Evolutionary conservation across 2,113 vertebrate species (phyloP).

Genomic region (Oryzias celebensis): DNA sequence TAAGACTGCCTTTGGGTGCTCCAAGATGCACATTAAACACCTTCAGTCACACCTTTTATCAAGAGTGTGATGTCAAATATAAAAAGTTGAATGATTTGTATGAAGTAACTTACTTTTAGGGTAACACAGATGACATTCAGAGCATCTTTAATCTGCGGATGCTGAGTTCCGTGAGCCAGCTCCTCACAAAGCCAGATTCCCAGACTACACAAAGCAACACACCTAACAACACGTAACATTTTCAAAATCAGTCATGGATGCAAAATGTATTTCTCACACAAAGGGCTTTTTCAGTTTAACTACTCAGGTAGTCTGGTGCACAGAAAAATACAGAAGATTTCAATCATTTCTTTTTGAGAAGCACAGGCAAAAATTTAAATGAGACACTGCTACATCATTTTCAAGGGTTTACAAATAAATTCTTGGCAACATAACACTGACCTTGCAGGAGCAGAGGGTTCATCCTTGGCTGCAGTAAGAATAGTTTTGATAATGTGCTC

Average conservation of each 20-base stretch:
- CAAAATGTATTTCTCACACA: too few species aligned
- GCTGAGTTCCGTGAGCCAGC: conserved; percentile 88
- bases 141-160: conserved; percentile 96
- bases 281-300: too few species aligned
- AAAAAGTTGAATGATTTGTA: not conserved
- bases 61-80: not conserved
- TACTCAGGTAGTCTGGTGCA: too few species aligned
- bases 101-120: conserved; percentile 84
- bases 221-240: conserved; percentile 72
- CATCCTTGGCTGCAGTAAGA: conserved; percentile 91
- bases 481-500: conserved; percentile 96
- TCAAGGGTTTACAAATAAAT: too few species aligned
- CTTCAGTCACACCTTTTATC: not conserved
- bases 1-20: not conserved
- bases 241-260: conserved; percentile 3
- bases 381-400: too few species aligned
- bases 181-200: conserved; percentile 98
- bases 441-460: conserved; percentile 96
- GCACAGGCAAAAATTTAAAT: too few species aligned
- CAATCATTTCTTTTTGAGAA: too few species aligned
- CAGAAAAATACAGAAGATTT: too few species aligned
- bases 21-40: not conserved
- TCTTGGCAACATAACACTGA: conserved; percentile 50
- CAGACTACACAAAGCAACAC: conserved; percentile 96
- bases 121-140: conserved; percentile 98